phyloP scores from a whole-genome alignment of 2,797 vertebrate species.

The Dermochelys coriacea region DNA sequence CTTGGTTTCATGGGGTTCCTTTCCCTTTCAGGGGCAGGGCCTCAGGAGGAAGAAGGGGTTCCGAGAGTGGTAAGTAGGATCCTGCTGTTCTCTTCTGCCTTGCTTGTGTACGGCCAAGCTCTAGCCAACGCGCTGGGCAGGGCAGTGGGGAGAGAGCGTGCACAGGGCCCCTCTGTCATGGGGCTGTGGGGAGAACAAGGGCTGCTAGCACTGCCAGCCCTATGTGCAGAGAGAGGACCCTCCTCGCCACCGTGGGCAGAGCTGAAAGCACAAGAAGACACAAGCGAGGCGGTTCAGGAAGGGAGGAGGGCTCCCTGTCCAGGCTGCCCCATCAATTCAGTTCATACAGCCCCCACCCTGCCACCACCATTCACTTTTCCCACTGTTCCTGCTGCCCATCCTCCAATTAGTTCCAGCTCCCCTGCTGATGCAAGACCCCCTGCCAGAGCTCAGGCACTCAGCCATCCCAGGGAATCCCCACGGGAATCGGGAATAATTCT shows the following conservation, averaged over 20 bases:
- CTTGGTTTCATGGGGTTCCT: not conserved
- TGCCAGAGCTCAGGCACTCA: not conserved
- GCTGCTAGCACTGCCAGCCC: not conserved
- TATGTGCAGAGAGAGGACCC: too few species aligned
- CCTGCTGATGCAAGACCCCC: not conserved
- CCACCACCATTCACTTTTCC: not conserved
- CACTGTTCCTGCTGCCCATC: not conserved
- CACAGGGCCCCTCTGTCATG: not conserved
- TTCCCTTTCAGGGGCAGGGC: slow-evolving; percentile 50
- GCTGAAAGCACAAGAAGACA: not conserved
- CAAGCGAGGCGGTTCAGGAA: not conserved
- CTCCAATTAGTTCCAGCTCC: not conserved
- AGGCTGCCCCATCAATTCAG: not conserved
- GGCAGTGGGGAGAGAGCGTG: not conserved
- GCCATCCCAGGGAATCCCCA: too few species aligned
- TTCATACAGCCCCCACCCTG: not conserved
- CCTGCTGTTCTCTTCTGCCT: not conserved
- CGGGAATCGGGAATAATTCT: too few species aligned
- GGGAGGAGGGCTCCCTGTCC: not conserved
- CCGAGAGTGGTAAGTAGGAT: slow-evolving; percentile 50
- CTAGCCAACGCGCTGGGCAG: not conserved
- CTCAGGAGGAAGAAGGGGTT: not conserved
- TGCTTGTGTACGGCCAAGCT: not conserved
- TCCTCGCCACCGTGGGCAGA: too few species aligned
- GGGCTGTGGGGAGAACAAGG: not conserved